phyloP scores from a whole-genome alignment of 2,888 invertebrate genomes.

The Lasioglossum morio region DNA sequence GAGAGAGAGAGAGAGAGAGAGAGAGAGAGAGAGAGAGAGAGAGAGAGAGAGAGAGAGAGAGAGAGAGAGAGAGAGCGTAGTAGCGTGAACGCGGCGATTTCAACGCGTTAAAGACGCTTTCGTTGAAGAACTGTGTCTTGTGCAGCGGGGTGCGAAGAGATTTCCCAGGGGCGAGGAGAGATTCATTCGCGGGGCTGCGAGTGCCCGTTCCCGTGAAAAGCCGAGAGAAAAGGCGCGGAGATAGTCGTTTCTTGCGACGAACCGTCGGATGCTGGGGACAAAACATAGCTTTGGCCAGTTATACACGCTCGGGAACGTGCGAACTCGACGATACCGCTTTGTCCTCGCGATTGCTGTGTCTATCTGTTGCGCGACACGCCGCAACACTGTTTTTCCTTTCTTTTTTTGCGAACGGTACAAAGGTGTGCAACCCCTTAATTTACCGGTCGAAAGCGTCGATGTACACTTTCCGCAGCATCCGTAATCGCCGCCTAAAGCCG shows the following conservation, averaged over 20 bases:
- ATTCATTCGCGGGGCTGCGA: not conserved
- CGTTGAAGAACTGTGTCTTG: not conserved
- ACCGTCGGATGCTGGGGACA: not conserved
- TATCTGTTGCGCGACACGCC: not conserved
- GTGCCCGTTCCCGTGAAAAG: not conserved
- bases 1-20: too few species aligned
- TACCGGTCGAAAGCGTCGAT: not conserved
- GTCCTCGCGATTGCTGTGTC: not conserved
- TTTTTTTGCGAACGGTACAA: not conserved
- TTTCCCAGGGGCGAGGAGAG: not conserved
- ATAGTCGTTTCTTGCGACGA: not conserved
- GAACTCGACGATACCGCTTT: not conserved
- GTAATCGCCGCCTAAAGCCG: not conserved
- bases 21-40: too few species aligned
- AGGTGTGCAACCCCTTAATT: not conserved
- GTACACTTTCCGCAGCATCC: not conserved
- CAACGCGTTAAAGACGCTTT: conserved; percentile 2
- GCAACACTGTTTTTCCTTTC: not conserved
- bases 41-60: too few species aligned
- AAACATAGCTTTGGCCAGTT: not conserved
- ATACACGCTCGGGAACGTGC: not conserved
- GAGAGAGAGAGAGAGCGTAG: too few species aligned
- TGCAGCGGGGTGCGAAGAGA: not conserved
- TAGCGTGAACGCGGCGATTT: not conserved
- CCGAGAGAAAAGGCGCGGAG: not conserved